A percentile compares a stretch with the other conserved stretches of the same genome.
Conservation (phyloP, 1,140 invertebrate genomes). For the Fopius arisanus region DNA sequence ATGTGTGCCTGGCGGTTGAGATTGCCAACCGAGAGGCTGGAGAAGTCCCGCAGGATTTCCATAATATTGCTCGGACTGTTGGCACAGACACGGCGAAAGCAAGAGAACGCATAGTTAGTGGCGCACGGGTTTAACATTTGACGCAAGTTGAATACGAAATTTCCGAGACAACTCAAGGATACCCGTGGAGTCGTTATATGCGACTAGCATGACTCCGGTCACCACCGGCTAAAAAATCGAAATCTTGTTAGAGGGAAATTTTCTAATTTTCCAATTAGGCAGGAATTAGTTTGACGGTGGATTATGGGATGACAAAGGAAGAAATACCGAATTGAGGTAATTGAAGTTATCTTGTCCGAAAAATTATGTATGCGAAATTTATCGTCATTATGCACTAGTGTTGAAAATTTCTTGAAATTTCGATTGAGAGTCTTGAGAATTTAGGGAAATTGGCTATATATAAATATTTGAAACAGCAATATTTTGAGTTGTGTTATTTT, state of each 20-base stretch:
- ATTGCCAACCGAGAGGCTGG: neutral
- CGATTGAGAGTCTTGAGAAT: no score
- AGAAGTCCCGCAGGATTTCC: conserved; percentile 40
- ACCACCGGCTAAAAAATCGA: conserved; percentile 14
- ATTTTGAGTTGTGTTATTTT: no score
- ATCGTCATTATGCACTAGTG: no score
- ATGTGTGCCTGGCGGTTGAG: neutral
- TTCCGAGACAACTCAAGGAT: conserved; percentile 4
- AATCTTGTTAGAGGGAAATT: conserved; percentile 1
- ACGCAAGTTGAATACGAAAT: conserved; percentile 43
- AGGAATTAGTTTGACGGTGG: neutral
- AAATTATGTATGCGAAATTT: no score
- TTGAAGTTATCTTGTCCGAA: no score
- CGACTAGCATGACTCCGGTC: neutral
- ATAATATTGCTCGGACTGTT: conserved; percentile 42
- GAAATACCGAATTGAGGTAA: no score
- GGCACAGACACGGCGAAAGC: conserved; percentile 21
- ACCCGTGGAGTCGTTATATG: neutral
- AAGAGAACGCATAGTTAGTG: conserved; percentile 40
- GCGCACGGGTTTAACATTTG: conserved; percentile 41
- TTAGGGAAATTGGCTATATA: no score
- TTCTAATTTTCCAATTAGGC: neutral
- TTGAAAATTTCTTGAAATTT: no score
- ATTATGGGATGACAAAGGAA: neutral
- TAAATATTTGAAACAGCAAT: no score